Evolutionary conservation across 2,797 vertebrate genomes (phyloP).

Genomic region (Onychomys arenicola): DNA sequence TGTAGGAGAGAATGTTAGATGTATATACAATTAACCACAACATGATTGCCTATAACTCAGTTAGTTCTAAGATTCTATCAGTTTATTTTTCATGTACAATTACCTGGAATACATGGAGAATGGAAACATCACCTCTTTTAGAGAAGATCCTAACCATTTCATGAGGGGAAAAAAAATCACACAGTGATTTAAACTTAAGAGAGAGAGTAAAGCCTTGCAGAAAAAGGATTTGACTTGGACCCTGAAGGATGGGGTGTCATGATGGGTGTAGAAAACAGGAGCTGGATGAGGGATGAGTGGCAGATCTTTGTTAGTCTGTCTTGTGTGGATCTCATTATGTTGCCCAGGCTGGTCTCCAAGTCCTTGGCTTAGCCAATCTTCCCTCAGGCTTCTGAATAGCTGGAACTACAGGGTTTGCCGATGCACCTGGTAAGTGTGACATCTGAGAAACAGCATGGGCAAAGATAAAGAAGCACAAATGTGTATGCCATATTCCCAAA

Average conservation of each 20-base stretch:
- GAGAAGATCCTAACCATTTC: not conserved
- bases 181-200: constrained; percentile 36
- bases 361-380: not conserved
- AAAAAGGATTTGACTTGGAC: not conserved
- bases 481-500: constrained; percentile 29
- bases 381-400: not conserved
- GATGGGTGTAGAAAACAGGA: not conserved
- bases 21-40: not conserved
- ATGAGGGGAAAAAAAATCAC: not conserved
- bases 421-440: not conserved
- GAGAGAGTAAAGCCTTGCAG: not conserved
- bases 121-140: not conserved
- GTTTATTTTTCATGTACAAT: not conserved
- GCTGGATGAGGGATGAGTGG: not conserved
- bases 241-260: not conserved
- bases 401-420: not conserved
- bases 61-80: not conserved
- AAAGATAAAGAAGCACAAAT: constrained; percentile 44
- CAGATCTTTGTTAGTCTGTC: too few relatives aligned
- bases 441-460: constrained; percentile 17
- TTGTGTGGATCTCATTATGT: not conserved
- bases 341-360: not conserved
- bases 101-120: not conserved
- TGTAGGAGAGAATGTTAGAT: not conserved
- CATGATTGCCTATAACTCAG: not conserved